Evolutionary conservation across 2,888 invertebrate species (phyloP).

Genomic region (Luperina testacea): DNA sequence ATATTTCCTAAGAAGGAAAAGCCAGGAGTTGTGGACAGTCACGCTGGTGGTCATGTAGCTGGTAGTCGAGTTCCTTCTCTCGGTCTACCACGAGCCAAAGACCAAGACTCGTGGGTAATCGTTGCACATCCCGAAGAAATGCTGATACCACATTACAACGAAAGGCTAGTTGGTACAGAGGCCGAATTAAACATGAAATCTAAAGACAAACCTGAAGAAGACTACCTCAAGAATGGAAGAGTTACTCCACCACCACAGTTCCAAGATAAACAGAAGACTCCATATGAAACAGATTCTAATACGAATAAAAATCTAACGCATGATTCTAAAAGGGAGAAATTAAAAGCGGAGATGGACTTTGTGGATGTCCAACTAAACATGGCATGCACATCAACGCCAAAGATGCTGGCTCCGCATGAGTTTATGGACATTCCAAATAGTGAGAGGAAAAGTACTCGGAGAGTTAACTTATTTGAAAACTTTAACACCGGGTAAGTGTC

Average conservation of each 20-base stretch:
- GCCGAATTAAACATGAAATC: constrained; percentile 73
- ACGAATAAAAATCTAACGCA: constrained; percentile 81
- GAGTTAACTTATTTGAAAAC: constrained; percentile 83
- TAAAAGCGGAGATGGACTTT: constrained; percentile 85
- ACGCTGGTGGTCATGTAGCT: constrained; percentile 82
- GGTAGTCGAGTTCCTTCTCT: constrained; percentile 86
- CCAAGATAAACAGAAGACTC: constrained; percentile 83
- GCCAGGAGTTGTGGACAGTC: constrained; percentile 75
- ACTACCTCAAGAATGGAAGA: constrained; percentile 76
- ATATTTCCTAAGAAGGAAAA: constrained; percentile 86
- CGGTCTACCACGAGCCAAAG: constrained; percentile 83
- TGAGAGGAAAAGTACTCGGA: constrained; percentile 77
- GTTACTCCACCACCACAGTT: constrained; percentile 87
- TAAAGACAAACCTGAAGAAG: constrained; percentile 74
- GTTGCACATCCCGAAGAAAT: constrained; percentile 86
- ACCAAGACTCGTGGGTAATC: constrained; percentile 85
- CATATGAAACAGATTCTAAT: constrained; percentile 76
- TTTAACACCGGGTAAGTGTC: constrained; percentile 85
- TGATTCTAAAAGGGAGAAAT: constrained; percentile 86
- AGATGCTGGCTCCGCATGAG: constrained; percentile 86
- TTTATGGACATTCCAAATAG: constrained; percentile 79
- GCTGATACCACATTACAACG: constrained; percentile 85
- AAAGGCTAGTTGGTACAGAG: constrained; percentile 80
- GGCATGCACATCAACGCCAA: constrained; percentile 88
- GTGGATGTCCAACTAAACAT: constrained; percentile 84